A percentile compares a stretch with the other conserved stretches of the same genome.
These are phyloP conservation scores for Parasteatoda lunata DNA, from an alignment of 2,888 invertebrate genomes.

Conservation along the genomic window DNA sequence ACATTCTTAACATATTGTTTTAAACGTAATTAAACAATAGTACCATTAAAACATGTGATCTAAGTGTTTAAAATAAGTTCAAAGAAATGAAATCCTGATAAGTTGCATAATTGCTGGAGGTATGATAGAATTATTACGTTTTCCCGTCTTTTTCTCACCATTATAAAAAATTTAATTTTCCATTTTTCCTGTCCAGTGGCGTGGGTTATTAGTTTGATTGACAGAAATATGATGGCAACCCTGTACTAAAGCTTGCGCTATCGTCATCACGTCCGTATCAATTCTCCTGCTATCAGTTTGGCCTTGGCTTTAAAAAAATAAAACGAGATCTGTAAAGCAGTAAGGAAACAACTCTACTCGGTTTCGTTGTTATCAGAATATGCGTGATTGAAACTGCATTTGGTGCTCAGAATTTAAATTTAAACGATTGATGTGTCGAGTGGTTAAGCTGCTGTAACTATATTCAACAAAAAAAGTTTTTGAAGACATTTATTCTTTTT, in stretches of 20 bases:
- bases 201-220: slow-evolving; percentile 53
- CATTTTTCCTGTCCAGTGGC: not conserved
- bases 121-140: not conserved
- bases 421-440: not conserved
- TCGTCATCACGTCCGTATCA: slow-evolving; percentile 63
- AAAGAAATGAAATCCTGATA: too few relatives aligned
- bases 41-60: too few relatives aligned
- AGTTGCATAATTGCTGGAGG: too few relatives aligned
- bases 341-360: slow-evolving; percentile 57
- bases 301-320: slow-evolving; percentile 55
- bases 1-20: too few relatives aligned
- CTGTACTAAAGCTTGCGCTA: slow-evolving; percentile 27
- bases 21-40: too few relatives aligned
- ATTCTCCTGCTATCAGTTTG: slow-evolving; percentile 57
- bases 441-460: not conserved
- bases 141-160: not conserved
- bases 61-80: too few relatives aligned
- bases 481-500: not conserved
- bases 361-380: slow-evolving; percentile 42
- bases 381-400: slow-evolving; percentile 45
- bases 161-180: not conserved
- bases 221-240: slow-evolving; percentile 49
- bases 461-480: not conserved
- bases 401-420: slow-evolving; percentile 21
- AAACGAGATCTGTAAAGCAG: slow-evolving; percentile 16